Base-by-base conservation (phyloP, 2,113 vertebrate species). In the Capreolus pygargus region DNA sequence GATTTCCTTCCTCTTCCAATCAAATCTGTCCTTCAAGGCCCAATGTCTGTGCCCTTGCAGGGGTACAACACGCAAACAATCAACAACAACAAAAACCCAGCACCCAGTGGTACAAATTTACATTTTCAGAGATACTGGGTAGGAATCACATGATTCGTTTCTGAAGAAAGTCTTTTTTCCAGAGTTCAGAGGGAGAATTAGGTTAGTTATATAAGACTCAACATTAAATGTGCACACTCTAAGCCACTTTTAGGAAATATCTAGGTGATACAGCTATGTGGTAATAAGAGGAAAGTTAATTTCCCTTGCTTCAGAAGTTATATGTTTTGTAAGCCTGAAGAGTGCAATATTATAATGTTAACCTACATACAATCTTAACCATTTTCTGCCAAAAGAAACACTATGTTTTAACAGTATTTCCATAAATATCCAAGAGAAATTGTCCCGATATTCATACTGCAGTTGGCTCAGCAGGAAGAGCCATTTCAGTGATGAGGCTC, bases 221-320 rank as follows among this genome's bases (percentile, higher is more conserved):
- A 82, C 57, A 93, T 86, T 94, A 91, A 96, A 70, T 57, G 52
- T 55, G 45, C 52, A 89, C 52, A 89, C 43, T 54, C 8, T 76
- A 89, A 70, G 60, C 70, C 81, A 94, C 76, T 91, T 90, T 83
- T 83, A 83, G 52, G 52, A n/a, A 83, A 55, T 55, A 55, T 39
- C n/a, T 55, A 55, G 45, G 43, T 90, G 52, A 90, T 95, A 94
- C 43, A 87, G 36, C 55, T 96, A 91, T 92, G 23, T 78, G 57
- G 70, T 86, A 94, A 83, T 60, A 96, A 93, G 70, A 93, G 84
- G 55, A 97, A 95, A 98, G 91, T 98, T 97, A 98, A 98, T 97
- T 97, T 98, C 91, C 94, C 93, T 81, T 95, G 89, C 27, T 96
- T 96, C 79, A 36, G 50, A 96, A 95, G 67, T 88, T 96, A 15